These are phyloP conservation scores for Papilio polytes DNA, from an alignment of 1,140 invertebrate genomes.

Conservation along the genomic window DNA sequence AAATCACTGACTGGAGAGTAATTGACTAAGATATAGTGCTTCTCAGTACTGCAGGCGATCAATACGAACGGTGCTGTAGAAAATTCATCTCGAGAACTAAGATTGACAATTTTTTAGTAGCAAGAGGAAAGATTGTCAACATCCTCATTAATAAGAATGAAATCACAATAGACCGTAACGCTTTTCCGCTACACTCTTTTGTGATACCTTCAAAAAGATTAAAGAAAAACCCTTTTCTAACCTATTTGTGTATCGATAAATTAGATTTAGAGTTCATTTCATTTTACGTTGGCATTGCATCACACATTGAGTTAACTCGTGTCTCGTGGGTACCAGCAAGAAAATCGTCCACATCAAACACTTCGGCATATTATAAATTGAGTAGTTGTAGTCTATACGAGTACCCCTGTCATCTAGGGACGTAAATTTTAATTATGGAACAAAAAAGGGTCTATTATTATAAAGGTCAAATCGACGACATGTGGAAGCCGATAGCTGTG, in stretches of 20 bases:
- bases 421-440: background rate
- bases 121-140: background rate
- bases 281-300: background rate
- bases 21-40: constrained; percentile 11
- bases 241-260: no score
- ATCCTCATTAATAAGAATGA: no score
- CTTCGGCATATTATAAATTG: no score
- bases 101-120: background rate
- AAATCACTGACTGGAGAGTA: background rate
- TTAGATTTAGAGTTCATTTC: no score
- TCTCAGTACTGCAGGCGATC: background rate
- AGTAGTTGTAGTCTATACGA: no score
- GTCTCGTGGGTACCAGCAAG: background rate
- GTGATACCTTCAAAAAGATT: no score
- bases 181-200: background rate
- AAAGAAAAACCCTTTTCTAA: background rate
- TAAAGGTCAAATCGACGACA: constrained; percentile 12
- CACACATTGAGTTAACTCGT: background rate
- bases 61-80: background rate
- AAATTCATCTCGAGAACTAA: background rate
- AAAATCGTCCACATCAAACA: background rate
- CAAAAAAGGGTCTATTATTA: background rate
- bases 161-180: background rate
- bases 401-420: background rate
- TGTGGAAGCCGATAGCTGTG: background rate